Evolutionary conservation across 2,113 vertebrate genomes (phyloP).

Genomic region (Phycodurus eques): DNA sequence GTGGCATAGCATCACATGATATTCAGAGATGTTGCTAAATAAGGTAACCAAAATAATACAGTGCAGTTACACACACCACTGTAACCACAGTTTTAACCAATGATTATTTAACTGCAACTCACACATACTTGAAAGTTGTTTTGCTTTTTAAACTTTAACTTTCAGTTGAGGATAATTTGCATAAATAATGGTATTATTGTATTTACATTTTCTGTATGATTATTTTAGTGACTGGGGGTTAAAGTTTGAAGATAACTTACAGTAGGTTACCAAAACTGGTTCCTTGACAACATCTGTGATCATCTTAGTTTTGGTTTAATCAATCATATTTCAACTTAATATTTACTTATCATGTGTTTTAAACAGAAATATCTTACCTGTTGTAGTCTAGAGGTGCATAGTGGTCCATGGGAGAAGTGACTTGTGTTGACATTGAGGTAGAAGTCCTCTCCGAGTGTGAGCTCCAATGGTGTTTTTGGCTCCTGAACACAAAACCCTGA

Average conservation of each 20-base stretch:
- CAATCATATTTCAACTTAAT: background rate
- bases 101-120: background rate
- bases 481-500: conserved; percentile 25
- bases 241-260: background rate
- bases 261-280: background rate
- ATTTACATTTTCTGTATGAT: background rate
- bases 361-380: conserved; percentile 31
- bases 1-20: background rate
- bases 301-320: background rate
- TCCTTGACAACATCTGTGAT: background rate
- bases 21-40: no score
- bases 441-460: conserved; percentile 1
- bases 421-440: conserved; percentile 17
- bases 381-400: conserved; percentile 2
- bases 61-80: no score
- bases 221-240: background rate
- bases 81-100: background rate
- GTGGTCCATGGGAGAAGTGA: conserved; percentile 30
- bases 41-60: no score
- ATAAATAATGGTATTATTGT: background rate
- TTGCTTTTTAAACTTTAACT: background rate
- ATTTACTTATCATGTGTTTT: background rate
- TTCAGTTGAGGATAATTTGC: background rate
- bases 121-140: background rate
- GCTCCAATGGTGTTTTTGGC: conserved; percentile 2